phyloP scores from a whole-genome alignment of 2,888 invertebrate species.

The Agrochola lychnidis region DNA sequence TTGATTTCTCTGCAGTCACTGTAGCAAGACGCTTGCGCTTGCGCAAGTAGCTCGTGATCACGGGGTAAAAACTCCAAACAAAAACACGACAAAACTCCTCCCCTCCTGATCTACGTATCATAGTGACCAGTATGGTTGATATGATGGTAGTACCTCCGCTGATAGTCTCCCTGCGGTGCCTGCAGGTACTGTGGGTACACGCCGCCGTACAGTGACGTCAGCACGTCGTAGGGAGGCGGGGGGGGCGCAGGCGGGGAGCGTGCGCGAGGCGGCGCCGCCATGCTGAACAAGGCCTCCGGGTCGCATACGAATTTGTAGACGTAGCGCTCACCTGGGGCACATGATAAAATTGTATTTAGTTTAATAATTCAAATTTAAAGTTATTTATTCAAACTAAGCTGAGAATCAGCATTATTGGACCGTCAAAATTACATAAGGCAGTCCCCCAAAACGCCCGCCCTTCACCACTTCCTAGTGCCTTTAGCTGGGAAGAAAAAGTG shows the following conservation, averaged over 20 bases:
- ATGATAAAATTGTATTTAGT: background rate
- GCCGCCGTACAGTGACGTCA: constrained; percentile 79
- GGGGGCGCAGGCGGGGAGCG: constrained; percentile 65
- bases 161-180: constrained; percentile 68
- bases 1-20: background rate
- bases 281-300: constrained; percentile 96
- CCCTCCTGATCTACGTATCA: constrained; percentile 63
- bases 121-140: constrained; percentile 71
- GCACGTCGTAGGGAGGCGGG: constrained; percentile 76
- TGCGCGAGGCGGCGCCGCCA: constrained; percentile 90
- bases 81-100: background rate
- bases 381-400: background rate
- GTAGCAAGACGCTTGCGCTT: background rate
- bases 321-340: constrained; percentile 95
- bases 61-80: background rate
- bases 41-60: background rate
- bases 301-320: constrained; percentile 99
- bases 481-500: background rate
- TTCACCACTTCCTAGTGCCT: background rate
- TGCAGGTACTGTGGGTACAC: constrained; percentile 77
- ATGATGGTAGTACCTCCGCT: constrained; percentile 73
- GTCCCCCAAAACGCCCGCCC: too few species aligned
- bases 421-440: background rate
- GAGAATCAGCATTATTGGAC: background rate
- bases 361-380: background rate